Evolutionary conservation across 2,113 vertebrate species (phyloP).

Genomic region (Oreochromis tanganicae): DNA sequence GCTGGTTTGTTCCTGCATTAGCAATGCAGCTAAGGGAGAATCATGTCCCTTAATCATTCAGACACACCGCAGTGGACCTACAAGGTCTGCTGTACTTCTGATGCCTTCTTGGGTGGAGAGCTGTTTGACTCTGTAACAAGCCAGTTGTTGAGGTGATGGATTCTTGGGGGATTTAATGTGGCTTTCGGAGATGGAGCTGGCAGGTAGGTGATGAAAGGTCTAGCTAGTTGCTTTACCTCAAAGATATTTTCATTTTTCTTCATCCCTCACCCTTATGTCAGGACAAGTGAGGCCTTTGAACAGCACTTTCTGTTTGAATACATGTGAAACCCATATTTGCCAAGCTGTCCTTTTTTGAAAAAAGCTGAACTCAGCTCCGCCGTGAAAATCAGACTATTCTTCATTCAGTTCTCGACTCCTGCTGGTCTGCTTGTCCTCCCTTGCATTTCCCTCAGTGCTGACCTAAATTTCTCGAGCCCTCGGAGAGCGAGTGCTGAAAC

Average conservation of each 20-base stretch:
- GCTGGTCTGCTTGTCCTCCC: slow-evolving; percentile 50
- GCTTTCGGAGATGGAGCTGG: slow-evolving; percentile 8
- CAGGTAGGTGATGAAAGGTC: slow-evolving; percentile 44
- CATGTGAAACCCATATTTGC: slow-evolving; percentile 33
- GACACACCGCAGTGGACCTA: background rate
- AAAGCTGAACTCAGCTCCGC: slow-evolving; percentile 46
- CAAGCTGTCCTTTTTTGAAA: slow-evolving; percentile 23
- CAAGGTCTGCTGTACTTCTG: background rate
- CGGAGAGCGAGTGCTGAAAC: slow-evolving; percentile 56
- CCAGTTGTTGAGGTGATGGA: slow-evolving; percentile 32
- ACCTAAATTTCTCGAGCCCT: slow-evolving; percentile 60
- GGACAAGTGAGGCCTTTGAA: slow-evolving; percentile 14
- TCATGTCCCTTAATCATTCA: background rate
- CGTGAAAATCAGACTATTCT: slow-evolving; percentile 48
- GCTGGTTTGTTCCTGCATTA: background rate
- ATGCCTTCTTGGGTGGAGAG: background rate
- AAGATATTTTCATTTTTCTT: slow-evolving; percentile 40
- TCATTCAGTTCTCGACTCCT: slow-evolving; percentile 51
- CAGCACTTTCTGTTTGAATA: slow-evolving; percentile 1
- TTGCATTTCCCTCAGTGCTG: slow-evolving; percentile 44
- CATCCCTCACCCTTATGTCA: background rate
- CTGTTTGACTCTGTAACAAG: slow-evolving; percentile 7
- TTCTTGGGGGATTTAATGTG: slow-evolving; percentile 8
- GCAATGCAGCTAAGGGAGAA: background rate
- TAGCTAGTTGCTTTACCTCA: slow-evolving; percentile 12